Conservation (phyloP, 2,113 vertebrate species). For the Calyptomena viridis region DNA sequence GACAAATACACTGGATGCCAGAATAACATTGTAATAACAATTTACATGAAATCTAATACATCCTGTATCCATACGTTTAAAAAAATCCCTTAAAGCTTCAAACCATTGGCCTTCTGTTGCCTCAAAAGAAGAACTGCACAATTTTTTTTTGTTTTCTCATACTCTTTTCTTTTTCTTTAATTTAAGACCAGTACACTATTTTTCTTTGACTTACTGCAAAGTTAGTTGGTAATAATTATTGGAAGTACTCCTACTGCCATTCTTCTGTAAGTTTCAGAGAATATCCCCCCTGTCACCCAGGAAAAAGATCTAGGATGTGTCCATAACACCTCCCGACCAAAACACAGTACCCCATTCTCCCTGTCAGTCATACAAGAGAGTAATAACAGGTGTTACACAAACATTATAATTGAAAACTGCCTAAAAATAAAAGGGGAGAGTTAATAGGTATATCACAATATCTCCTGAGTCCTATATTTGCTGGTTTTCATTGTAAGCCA, state of each 20-base stretch:
- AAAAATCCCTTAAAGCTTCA: neutral
- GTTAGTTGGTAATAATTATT: neutral
- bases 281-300: neutral
- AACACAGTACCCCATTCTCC: neutral
- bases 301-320: neutral
- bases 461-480: neutral
- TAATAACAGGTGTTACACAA: neutral
- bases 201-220: neutral
- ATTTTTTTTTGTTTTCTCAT: neutral
- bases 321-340: neutral
- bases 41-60: neutral
- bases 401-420: neutral
- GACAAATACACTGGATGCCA: slow-evolving; percentile 37
- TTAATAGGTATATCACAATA: neutral
- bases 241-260: neutral
- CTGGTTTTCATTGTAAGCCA: neutral
- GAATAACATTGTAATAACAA: neutral
- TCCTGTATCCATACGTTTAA: neutral
- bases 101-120: neutral
- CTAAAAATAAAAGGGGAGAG: neutral
- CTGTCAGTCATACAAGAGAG: neutral
- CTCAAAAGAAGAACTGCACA: neutral
- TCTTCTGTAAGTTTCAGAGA: neutral
- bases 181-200: neutral
- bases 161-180: neutral